Evolutionary conservation across 2,113 vertebrate genomes (phyloP).

Genomic region (Naja naja): DNA sequence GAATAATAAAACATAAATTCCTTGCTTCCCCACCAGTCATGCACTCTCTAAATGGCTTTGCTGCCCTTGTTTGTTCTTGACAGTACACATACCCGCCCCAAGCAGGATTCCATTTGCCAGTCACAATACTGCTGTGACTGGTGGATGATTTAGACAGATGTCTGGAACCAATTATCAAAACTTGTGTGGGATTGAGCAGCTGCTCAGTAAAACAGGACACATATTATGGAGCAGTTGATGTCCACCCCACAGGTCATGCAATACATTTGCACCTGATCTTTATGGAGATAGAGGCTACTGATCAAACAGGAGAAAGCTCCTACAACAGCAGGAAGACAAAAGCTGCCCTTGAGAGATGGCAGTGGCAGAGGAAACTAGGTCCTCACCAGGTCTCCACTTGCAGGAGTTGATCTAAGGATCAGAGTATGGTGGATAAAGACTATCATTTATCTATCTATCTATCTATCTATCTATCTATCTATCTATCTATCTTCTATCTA

Average conservation of each 20-base stretch:
- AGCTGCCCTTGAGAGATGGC: background rate
- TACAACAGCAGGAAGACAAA: background rate
- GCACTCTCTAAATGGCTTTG: background rate
- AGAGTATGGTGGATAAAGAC: background rate
- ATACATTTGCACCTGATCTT: background rate
- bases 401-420: background rate
- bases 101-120: background rate
- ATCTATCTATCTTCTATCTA: too few relatives aligned
- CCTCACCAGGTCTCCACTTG: background rate
- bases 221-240: background rate
- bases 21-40: background rate
- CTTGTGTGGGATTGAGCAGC: background rate
- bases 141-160: background rate
- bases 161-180: background rate
- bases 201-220: background rate
- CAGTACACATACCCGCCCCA: background rate
- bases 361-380: too few relatives aligned
- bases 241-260: background rate
- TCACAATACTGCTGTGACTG: background rate
- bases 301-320: background rate
- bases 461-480: too few relatives aligned
- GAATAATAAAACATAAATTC: background rate
- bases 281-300: background rate
- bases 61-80: background rate
- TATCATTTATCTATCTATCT: too few relatives aligned